A percentile compares a stretch with the other conserved stretches of the same genome.
phyloP scores from a whole-genome alignment of 2,113 vertebrate species.

The Sinocyclocheilus grahami region DNA sequence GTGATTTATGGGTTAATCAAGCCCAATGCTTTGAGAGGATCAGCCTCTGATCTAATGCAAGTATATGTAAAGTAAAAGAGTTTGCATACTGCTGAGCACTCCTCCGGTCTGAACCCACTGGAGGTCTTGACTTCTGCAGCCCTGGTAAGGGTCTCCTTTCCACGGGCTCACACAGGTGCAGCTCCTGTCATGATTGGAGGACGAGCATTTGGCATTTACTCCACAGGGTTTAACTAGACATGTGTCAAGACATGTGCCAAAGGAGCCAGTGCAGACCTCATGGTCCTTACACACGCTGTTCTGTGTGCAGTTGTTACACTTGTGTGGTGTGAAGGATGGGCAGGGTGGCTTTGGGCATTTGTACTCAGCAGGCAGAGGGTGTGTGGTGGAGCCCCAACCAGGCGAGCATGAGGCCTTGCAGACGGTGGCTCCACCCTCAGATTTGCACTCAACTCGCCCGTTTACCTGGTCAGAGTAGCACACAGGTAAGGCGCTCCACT shows the following conservation, averaged over 20 bases:
- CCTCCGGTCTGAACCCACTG: neutral
- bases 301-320: neutral
- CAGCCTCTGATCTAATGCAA: too few species aligned
- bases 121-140: neutral
- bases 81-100: neutral
- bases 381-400: neutral
- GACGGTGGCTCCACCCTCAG: neutral
- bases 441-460: neutral
- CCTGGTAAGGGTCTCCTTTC: neutral
- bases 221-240: neutral
- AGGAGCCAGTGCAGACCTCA: neutral
- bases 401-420: neutral
- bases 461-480: neutral
- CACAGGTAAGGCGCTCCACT: neutral
- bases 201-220: neutral
- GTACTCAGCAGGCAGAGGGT: neutral
- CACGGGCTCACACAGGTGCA: neutral
- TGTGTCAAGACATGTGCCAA: neutral
- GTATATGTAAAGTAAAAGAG: neutral
- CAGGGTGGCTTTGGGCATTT: neutral
- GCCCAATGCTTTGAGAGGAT: too few species aligned
- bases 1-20: neutral
- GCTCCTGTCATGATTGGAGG: neutral
- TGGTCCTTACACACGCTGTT: neutral
- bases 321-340: neutral